Percentiles rank a stretch among this genome's conserved stretches.
Conservation (phyloP, 2,888 invertebrate genomes). For the Eustalomyia histrio region DNA sequence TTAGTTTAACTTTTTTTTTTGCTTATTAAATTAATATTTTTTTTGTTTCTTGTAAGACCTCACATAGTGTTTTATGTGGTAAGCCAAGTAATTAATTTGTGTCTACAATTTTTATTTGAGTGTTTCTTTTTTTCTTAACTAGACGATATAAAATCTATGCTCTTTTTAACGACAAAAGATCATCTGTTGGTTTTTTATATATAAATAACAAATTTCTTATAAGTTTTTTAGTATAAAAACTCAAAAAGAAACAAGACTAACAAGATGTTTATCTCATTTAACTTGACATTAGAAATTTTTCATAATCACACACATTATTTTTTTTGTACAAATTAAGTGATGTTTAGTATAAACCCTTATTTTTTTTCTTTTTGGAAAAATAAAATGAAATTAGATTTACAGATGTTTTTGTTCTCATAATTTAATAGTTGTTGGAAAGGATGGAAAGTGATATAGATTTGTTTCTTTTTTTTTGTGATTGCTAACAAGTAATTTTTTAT, state of each 20-base stretch:
- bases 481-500: conserved; percentile 42
- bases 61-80: conserved; percentile 55
- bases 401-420: conserved; percentile 70
- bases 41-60: conserved; percentile 35
- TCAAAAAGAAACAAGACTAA: conserved; percentile 47
- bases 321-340: conserved; percentile 44
- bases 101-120: conserved; percentile 45
- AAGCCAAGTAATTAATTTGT: conserved; percentile 59
- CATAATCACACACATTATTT: conserved; percentile 60
- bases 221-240: conserved; percentile 25
- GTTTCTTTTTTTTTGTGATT: not conserved
- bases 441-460: conserved; percentile 52
- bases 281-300: conserved; percentile 58
- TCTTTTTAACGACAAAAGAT: conserved; percentile 56
- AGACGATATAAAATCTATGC: conserved; percentile 40
- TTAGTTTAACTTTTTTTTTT: too few species aligned
- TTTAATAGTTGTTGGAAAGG: conserved; percentile 22
- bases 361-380: not conserved
- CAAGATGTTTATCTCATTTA: conserved; percentile 56
- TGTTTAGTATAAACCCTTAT: conserved; percentile 57
- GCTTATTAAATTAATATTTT: too few species aligned
- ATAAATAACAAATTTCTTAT: conserved; percentile 40
- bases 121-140: conserved; percentile 16
- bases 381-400: conserved; percentile 76
- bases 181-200: conserved; percentile 23